A percentile compares a stretch with the other conserved stretches of the same genome.
Evolutionary conservation across 2,888 invertebrate species (phyloP).

Genomic region (Caprella mutica): DNA sequence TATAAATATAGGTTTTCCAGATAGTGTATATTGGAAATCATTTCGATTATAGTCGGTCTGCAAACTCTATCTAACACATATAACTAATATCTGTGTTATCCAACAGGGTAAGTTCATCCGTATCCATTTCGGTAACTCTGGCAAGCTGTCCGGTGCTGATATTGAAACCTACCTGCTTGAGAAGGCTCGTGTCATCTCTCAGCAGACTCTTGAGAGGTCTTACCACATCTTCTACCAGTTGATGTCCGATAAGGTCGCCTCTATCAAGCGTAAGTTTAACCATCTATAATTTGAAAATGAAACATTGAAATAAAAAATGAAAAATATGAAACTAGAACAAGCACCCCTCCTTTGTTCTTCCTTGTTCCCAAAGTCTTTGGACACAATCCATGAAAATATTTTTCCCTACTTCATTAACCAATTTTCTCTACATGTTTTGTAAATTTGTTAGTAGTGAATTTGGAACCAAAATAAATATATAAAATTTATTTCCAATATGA

Average conservation of each 20-base stretch:
- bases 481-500: too few species aligned
- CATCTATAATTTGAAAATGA: background rate
- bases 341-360: too few species aligned
- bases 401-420: background rate
- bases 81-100: background rate
- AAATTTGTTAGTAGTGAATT: background rate
- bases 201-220: constrained; percentile 92
- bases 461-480: too few species aligned
- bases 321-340: too few species aligned
- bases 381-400: too few species aligned
- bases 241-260: constrained; percentile 48
- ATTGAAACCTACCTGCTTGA: constrained; percentile 99
- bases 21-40: too few species aligned
- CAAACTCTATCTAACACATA: too few species aligned
- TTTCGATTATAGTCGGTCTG: too few species aligned
- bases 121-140: constrained; percentile 98
- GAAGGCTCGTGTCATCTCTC: constrained; percentile 99
- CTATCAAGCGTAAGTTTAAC: constrained; percentile 10
- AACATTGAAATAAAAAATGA: background rate
- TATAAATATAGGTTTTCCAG: too few species aligned
- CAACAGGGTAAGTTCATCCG: constrained; percentile 98
- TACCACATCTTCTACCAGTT: constrained; percentile 99
- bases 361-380: too few species aligned
- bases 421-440: background rate
- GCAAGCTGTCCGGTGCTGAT: constrained; percentile 99